Percentiles rank a stretch among this genome's conserved stretches.
Conservation (phyloP, 2,888 invertebrate species). For the Muscina levida region DNA sequence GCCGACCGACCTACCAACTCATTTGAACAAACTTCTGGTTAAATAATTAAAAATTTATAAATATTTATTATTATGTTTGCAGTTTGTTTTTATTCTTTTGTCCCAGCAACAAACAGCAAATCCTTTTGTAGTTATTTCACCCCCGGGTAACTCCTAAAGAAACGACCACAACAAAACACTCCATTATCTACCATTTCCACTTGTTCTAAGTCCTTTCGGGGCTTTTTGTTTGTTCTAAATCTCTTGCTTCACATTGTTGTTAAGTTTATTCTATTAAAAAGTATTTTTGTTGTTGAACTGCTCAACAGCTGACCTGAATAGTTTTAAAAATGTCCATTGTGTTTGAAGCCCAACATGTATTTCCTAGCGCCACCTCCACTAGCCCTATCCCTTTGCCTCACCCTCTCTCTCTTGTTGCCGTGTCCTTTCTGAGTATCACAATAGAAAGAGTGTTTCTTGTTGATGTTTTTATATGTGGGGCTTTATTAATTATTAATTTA, state of each 20-base stretch:
- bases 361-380: not conserved
- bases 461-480: conserved; percentile 29
- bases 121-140: not conserved
- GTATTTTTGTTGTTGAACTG: conserved; percentile 16
- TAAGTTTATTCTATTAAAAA: conserved; percentile 36
- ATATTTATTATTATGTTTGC: conserved; percentile 35
- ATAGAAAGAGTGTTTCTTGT: not conserved
- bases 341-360: conserved; percentile 25
- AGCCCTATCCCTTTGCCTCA: not conserved
- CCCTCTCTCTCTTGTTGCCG: not conserved
- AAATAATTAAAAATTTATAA: conserved; percentile 40
- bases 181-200: conserved; percentile 11
- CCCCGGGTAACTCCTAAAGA: not conserved
- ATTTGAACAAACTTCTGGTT: conserved; percentile 22
- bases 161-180: conserved; percentile 13
- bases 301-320: conserved; percentile 47
- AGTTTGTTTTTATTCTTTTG: conserved; percentile 12
- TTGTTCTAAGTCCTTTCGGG: not conserved
- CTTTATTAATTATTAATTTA: conserved; percentile 64
- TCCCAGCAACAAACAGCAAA: not conserved
- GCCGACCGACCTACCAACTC: not conserved
- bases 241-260: conserved; percentile 15
- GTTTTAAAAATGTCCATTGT: conserved; percentile 47
- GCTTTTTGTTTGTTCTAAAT: not conserved
- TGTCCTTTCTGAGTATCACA: not conserved